These are phyloP conservation scores for Mungos mungo DNA, from an alignment of 2,113 vertebrate species.

Conservation along the genomic window DNA sequence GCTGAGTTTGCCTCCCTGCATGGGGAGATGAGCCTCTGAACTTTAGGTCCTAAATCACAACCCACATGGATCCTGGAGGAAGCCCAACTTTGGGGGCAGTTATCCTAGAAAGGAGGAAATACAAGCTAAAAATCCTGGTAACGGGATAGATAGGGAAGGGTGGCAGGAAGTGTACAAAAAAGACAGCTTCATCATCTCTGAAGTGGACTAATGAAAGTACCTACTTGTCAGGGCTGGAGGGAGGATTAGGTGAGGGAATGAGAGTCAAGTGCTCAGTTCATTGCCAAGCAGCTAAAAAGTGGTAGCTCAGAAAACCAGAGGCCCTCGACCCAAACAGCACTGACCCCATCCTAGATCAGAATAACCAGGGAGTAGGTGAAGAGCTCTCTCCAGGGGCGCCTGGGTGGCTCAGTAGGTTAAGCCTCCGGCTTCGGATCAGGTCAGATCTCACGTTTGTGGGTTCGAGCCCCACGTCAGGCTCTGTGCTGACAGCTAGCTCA, in stretches of 20 bases:
- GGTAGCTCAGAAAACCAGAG: not conserved
- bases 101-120: rapidly evolving
- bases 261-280: not conserved
- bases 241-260: not conserved
- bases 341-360: not conserved
- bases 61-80: not conserved
- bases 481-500: too few relatives aligned
- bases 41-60: not conserved
- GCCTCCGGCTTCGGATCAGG: too few relatives aligned
- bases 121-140: not conserved
- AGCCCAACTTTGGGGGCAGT: not conserved
- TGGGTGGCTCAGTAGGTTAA: too few relatives aligned
- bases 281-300: not conserved
- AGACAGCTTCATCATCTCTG: not conserved
- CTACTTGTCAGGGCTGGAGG: not conserved
- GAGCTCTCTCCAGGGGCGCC: not conserved
- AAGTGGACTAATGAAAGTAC: not conserved
- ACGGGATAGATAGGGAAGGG: not conserved
- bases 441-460: too few relatives aligned
- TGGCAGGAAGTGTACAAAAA: not conserved
- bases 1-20: not conserved
- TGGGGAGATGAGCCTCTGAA: not conserved
- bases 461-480: too few relatives aligned
- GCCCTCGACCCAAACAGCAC: not conserved
- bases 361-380: not conserved